phyloP scores from a whole-genome alignment of 2,113 vertebrate species.

The Chinchilla lanigera region DNA sequence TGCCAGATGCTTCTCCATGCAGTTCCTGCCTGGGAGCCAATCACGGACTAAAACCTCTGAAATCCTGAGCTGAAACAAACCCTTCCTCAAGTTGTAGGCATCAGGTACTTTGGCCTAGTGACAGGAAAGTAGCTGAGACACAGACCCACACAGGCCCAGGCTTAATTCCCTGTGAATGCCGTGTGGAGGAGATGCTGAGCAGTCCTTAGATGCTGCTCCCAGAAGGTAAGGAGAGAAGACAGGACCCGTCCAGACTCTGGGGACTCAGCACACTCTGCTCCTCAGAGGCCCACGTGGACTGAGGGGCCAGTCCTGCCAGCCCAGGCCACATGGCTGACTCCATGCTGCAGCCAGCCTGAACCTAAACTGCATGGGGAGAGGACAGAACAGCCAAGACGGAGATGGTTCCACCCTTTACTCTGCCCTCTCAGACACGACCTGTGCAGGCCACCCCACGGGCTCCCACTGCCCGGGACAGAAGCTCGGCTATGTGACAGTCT shows the following conservation, averaged over 20 bases:
- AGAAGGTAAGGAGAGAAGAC: neutral
- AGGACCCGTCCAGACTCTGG: neutral
- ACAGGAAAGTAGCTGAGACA: neutral
- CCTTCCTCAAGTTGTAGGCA: neutral
- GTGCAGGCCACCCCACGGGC: conserved; percentile 76
- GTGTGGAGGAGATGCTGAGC: neutral
- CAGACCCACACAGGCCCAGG: neutral
- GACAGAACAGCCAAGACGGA: conserved; percentile 65
- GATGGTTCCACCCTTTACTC: conserved; percentile 86
- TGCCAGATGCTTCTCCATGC: neutral
- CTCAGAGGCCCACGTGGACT: too few species aligned
- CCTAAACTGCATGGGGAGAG: neutral
- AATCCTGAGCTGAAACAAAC: neutral
- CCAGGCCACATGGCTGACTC: neutral
- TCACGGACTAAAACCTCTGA: neutral
- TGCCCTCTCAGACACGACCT: conserved; percentile 77
- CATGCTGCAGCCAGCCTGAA: neutral
- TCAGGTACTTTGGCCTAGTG: neutral
- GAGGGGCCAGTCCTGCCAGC: neutral
- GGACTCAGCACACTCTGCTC: neutral
- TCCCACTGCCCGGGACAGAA: conserved; percentile 71
- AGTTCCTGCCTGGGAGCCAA: neutral
- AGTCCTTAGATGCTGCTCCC: neutral
- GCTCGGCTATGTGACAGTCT: conserved; percentile 78
- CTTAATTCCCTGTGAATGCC: neutral